phyloP scores from a whole-genome alignment of 2,888 invertebrate genomes.

The Oligia strigilis region DNA sequence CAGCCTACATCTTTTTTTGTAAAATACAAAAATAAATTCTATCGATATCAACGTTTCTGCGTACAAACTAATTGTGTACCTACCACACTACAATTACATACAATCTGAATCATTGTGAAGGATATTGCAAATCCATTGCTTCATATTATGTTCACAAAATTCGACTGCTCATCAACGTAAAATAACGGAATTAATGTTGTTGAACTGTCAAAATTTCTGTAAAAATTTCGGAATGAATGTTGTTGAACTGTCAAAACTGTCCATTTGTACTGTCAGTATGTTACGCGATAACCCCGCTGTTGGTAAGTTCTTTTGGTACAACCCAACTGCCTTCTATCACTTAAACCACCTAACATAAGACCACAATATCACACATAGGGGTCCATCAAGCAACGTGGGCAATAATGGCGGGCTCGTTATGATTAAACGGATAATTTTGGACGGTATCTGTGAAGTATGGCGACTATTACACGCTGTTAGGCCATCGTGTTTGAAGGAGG shows the following conservation, averaged over 20 bases:
- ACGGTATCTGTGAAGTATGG: slow-evolving; percentile 74
- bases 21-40: neutral
- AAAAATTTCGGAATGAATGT: too few relatives aligned
- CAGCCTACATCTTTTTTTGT: neutral
- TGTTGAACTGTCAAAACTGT: neutral
- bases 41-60: neutral
- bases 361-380: slow-evolving; percentile 71
- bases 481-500: slow-evolving; percentile 56
- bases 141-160: neutral
- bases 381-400: slow-evolving; percentile 71
- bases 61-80: neutral
- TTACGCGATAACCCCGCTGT: too few relatives aligned
- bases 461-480: slow-evolving; percentile 71
- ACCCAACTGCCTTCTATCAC: slow-evolving; percentile 5
- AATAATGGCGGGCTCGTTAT: slow-evolving; percentile 77
- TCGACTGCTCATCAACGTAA: neutral
- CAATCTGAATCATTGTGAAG: neutral
- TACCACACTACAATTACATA: neutral
- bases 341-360: slow-evolving; percentile 47
- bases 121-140: neutral
- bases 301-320: neutral
- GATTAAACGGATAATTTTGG: slow-evolving; percentile 82
- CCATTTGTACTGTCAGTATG: neutral
- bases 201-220: neutral
- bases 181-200: too few relatives aligned